Conservation (phyloP, 2,888 invertebrate species). For the Leucoptera coffeella region DNA sequence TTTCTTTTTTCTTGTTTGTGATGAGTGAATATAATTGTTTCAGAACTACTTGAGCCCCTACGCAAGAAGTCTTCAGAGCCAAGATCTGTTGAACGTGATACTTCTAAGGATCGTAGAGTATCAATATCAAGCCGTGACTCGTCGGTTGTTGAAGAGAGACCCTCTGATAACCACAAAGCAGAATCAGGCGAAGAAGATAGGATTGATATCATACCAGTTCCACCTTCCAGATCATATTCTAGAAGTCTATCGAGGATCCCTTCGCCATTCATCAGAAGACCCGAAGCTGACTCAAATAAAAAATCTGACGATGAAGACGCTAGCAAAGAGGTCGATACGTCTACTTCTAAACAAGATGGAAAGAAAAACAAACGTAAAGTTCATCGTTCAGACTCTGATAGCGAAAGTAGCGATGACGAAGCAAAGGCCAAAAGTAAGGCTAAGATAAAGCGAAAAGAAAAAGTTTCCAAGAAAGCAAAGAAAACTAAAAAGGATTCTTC, state of each 20-base stretch:
- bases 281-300: conserved; percentile 49
- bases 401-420: conserved; percentile 36
- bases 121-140: conserved; percentile 47
- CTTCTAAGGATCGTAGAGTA: conserved; percentile 24
- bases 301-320: conserved; percentile 34
- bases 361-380: conserved; percentile 48
- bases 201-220: conserved; percentile 30
- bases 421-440: conserved; percentile 33
- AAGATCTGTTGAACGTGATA: conserved; percentile 19
- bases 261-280: conserved; percentile 73
- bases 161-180: conserved; percentile 15
- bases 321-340: conserved; percentile 41
- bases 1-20: too few relatives aligned
- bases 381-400: conserved; percentile 43
- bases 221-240: conserved; percentile 52
- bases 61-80: conserved; percentile 31
- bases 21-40: too few relatives aligned
- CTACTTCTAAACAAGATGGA: conserved; percentile 20
- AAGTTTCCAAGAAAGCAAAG: conserved; percentile 49
- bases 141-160: conserved; percentile 18
- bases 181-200: conserved; percentile 39
- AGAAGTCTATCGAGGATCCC: conserved; percentile 80
- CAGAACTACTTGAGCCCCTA: conserved; percentile 31
- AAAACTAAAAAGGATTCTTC: conserved; percentile 40
- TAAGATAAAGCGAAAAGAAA: conserved; percentile 47